These are phyloP conservation scores for Oscheius sp. DNA, from an alignment of 2,888 invertebrate genomes.

Conservation along the genomic window DNA sequence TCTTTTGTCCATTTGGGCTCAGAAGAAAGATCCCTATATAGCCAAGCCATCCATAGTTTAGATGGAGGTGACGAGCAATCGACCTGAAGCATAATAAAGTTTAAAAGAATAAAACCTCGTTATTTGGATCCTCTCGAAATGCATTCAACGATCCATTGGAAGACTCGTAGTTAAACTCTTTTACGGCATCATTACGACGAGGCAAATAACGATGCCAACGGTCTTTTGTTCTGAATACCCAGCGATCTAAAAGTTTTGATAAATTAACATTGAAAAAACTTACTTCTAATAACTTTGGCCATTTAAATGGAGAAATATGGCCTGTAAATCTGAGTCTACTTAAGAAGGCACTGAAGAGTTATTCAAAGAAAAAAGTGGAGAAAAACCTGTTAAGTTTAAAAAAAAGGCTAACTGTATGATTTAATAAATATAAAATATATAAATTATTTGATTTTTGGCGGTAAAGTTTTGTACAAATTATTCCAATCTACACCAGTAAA, in stretches of 20 bases:
- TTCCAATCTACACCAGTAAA: conserved; percentile 41
- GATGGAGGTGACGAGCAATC: conserved; percentile 46
- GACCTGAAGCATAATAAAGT: background rate
- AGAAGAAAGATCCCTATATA: conserved; percentile 54
- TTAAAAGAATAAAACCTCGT: conserved; percentile 31
- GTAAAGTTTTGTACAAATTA: conserved; percentile 15
- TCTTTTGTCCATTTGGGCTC: conserved; percentile 61
- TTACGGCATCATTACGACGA: conserved; percentile 57
- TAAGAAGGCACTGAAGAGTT: background rate
- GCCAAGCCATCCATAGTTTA: conserved; percentile 69
- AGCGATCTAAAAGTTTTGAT: conserved; percentile 47
- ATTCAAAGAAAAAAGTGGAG: background rate
- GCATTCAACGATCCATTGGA: conserved; percentile 47
- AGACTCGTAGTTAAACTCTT: conserved; percentile 60
- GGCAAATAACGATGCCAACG: conserved; percentile 67
- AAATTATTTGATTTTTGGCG: background rate
- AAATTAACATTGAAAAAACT: conserved; percentile 36
- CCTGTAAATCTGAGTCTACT: background rate
- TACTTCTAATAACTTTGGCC: conserved; percentile 68
- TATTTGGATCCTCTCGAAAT: conserved; percentile 57
- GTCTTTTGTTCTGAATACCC: conserved; percentile 63
- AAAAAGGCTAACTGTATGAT: background rate
- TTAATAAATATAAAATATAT: background rate
- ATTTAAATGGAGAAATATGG: too few relatives aligned
- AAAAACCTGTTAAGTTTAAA: background rate